Evolutionary conservation across 2,113 vertebrate species (phyloP), one percentile per base, ranked within the genome.

Genomic region (Thinocorus orbignyianus): DNA sequence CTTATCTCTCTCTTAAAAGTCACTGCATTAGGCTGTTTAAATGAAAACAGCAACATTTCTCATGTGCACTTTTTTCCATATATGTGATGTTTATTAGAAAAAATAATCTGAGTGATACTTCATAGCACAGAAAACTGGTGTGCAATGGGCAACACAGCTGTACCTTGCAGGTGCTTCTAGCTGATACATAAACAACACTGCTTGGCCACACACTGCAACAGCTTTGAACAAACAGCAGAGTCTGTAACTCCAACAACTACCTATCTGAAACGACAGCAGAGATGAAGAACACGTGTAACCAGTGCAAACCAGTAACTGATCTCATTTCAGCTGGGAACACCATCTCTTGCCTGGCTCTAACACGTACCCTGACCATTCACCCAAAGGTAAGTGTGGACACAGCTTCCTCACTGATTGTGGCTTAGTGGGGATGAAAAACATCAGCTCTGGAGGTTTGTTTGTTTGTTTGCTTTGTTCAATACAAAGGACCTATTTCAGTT

Each of bases 1-100:
- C 70, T 96, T 96, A 51, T 93, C 95, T 91, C 49, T 35, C 82
- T 37, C 60, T 88, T 61, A 72, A 69, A 95, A 93, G 73, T 69
- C 48, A 30, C 70, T 61, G 44, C 54, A 46, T 76, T 76, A 49
- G 51, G 60, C 72, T 31, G 62, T 8, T 17, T 9, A 81, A 96
- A 93, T 62, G 93, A 57, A 93, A 91, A 28, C 41, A 78, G 72
- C 30, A 74, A 81, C 73, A 15, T 79, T 95, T 94, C 84, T 86
- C 61, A 15, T 7, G 77, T 64, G 61, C 13, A 5, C 7, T 77
- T 93, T 44, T 42, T 46, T 62, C 49, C 13, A 12, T 65, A 20
- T 39, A 49, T 72, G 80, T 58, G 91, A 79, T 84, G 73, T 84
- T 89, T 93, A 87, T 95, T 93, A 69, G 77, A 86, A 93, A 69